Percentiles rank a stretch among this genome's conserved stretches.
phyloP scores from a whole-genome alignment of 92 coral and sea anemone species.

The Meandrina meandrites region DNA sequence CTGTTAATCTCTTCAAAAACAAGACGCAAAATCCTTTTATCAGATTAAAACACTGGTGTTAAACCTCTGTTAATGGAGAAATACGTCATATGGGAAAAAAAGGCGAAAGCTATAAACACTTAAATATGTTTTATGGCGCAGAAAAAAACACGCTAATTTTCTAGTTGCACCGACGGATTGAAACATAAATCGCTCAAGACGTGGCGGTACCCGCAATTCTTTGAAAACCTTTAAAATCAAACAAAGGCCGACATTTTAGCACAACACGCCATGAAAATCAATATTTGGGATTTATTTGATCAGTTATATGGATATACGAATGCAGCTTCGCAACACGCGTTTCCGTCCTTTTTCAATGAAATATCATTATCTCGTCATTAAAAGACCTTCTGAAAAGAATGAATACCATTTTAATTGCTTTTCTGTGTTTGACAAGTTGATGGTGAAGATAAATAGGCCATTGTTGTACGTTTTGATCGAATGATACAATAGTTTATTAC shows the following conservation, averaged over 20 bases:
- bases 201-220: neutral
- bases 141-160: neutral
- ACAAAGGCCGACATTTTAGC: neutral
- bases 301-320: neutral
- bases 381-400: conserved; percentile 23
- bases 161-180: neutral
- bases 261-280: neutral
- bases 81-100: neutral
- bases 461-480: neutral
- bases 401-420: conserved; percentile 38
- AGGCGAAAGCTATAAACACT: neutral
- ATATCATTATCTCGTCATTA: conserved; percentile 9
- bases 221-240: neutral
- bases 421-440: conserved; percentile 33
- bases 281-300: neutral
- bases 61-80: conserved; percentile 11
- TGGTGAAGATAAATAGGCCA: conserved; percentile 17
- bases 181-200: neutral
- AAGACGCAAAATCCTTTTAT: conserved; percentile 10
- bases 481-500: conserved; percentile 8
- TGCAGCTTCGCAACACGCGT: neutral
- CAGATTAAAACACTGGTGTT: conserved; percentile 27
- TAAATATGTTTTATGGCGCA: neutral
- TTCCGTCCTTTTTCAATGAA: neutral
- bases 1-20: conserved; percentile 30